A percentile compares a stretch with the other conserved stretches of the same genome.
Conservation (phyloP, 2,113 vertebrate species). For the Xiphias gladius region DNA sequence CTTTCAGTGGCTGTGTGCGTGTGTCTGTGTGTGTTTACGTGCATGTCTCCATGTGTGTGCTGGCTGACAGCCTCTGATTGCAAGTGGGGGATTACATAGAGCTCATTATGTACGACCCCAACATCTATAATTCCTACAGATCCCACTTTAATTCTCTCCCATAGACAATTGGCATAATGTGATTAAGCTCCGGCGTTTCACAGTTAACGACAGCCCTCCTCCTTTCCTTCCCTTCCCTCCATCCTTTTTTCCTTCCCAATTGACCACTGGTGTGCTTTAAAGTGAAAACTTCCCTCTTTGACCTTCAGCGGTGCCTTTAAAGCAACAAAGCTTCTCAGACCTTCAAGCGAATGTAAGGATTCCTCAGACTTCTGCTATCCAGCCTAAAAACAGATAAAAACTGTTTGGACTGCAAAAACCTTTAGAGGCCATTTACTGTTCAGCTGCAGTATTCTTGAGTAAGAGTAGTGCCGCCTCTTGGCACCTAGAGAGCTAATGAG, state of each 20-base stretch:
- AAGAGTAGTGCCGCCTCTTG: too few species aligned
- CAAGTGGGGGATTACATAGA: conserved; percentile 79
- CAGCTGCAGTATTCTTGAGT: not conserved
- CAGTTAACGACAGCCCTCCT: conserved; percentile 55
- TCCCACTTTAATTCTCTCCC: conserved; percentile 82
- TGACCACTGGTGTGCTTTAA: not conserved
- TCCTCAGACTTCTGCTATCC: not conserved
- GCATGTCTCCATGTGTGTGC: conserved; percentile 35
- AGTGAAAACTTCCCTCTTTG: not conserved
- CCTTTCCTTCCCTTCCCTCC: conserved; percentile 21
- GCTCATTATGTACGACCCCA: conserved; percentile 79
- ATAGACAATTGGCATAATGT: conserved; percentile 85
- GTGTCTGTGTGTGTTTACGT: conserved; percentile 29
- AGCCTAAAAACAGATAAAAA: not conserved
- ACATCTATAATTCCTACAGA: conserved; percentile 84
- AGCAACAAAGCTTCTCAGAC: not conserved
- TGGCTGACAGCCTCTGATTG: conserved; percentile 77
- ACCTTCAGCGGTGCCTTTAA: conserved; percentile 2
- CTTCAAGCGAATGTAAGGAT: not conserved
- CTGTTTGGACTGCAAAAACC: too few species aligned
- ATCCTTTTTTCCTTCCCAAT: conserved; percentile 43
- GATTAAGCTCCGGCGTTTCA: conserved; percentile 79
- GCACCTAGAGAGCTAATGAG: too few species aligned
- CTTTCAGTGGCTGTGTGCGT: conserved; percentile 60
- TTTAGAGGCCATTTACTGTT: not conserved